Base-by-base conservation (phyloP, 2,113 vertebrate genomes). In the Micromys minutus region DNA sequence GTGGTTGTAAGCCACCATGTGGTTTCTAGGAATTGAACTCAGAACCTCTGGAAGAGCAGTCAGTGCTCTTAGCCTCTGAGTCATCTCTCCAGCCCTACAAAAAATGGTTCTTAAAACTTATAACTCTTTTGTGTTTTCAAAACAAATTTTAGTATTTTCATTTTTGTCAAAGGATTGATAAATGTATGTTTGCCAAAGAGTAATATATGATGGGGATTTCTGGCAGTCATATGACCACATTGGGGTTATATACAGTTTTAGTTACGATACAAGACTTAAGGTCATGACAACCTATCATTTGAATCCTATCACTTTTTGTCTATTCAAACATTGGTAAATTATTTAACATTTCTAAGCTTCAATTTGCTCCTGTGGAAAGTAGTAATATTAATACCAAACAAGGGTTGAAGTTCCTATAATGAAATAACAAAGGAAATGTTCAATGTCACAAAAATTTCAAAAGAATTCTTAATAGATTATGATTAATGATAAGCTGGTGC, bases 291-390 rank as follows among this genome's bases (percentile, higher is more conserved):
- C 1, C 72, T 94, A 95, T 95, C 55, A 63, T 74, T 92, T n/a
- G n/a, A 92, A 67, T 65, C 93, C 72, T 93, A 34, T 31, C 17
- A 90, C 34, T 90, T 96, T 94, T 75, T 83, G 90, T 72, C 13
- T 88, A 77, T 95, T 97, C 69, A 42, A 85, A 85, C 65, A 94
- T 95, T 81, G 10, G 80, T 96, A 90, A 96, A 95, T 96, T 95
- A 97, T 95, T 96, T 94, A 97, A 89, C 65, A 93, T 61, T 31
- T 86, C 76, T 81, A 76, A 55, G 39, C 31, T 75, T 88, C 57
- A 77, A 52, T 92, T 95, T 96, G 92, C 50, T 95, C 79, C 76
- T 81, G 92, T 95, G 75, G 89, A 94, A 96, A 95, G 92, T 85
- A 21, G 76, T 24, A 61, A 77, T 88, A 94, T 94, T 90, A 96